These are phyloP conservation scores for Megathymus violae DNA, from an alignment of 1,140 invertebrate species.

Conservation along the genomic window DNA sequence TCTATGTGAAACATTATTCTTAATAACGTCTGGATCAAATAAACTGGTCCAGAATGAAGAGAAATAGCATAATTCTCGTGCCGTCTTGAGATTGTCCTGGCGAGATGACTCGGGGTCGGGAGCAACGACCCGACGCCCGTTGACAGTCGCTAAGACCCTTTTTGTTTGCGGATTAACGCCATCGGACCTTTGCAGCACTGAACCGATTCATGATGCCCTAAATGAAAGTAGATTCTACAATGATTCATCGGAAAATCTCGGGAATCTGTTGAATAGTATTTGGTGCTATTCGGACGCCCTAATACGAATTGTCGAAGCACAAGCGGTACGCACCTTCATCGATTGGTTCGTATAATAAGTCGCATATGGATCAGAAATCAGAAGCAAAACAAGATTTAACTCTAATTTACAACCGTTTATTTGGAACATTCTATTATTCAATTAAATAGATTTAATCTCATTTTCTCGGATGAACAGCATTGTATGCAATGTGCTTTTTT, in stretches of 20 bases:
- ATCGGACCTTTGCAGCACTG: slow-evolving; percentile 12
- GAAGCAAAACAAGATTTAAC: too few species aligned
- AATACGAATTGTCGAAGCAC: too few species aligned
- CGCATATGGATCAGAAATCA: too few species aligned
- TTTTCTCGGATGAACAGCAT: too few species aligned
- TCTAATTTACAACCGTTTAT: too few species aligned
- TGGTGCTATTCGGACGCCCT: too few species aligned
- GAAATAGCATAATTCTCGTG: slow-evolving; percentile 23
- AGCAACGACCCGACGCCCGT: slow-evolving; percentile 36
- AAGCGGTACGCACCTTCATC: too few species aligned
- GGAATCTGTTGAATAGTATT: background rate
- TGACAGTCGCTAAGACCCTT: slow-evolving; percentile 46
- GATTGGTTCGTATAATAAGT: too few species aligned
- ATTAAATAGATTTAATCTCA: too few species aligned
- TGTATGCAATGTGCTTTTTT: too few species aligned
- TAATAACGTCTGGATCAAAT: slow-evolving; percentile 1
- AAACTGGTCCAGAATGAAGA: slow-evolving; percentile 6
- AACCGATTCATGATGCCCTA: slow-evolving; percentile 9
- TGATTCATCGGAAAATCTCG: background rate
- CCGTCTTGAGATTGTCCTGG: slow-evolving; percentile 21
- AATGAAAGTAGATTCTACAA: slow-evolving; percentile 19
- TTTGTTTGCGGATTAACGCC: slow-evolving; percentile 46
- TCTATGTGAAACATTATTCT: background rate
- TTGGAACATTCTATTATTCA: too few species aligned
- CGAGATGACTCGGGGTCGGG: slow-evolving; percentile 38